Conservation (phyloP, 2,888 invertebrate genomes). For the Phortica magna region DNA sequence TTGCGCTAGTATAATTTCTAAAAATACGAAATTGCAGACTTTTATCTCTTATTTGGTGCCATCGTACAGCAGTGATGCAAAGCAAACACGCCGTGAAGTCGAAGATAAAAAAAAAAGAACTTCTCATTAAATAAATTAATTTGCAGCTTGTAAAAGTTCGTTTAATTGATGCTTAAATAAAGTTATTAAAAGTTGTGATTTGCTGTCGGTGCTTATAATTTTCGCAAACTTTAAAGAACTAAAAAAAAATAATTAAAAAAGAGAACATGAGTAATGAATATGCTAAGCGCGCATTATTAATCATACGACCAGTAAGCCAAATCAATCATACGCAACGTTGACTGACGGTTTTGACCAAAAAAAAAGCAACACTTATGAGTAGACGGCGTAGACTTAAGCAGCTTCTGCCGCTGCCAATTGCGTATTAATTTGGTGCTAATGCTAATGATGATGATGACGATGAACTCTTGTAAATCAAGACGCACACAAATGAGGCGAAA, state of each 20-base stretch:
- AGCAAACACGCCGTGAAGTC: not conserved
- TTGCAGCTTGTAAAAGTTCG: not conserved
- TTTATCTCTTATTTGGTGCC: not conserved
- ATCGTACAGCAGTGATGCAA: not conserved
- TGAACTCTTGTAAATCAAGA: constrained; percentile 59
- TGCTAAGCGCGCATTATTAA: constrained; percentile 37
- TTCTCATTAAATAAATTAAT: not conserved
- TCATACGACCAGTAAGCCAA: constrained; percentile 20
- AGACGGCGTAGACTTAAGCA: not conserved
- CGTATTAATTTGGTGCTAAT: not conserved
- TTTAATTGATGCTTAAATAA: constrained; percentile 12
- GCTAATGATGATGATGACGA: not conserved
- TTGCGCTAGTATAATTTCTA: constrained; percentile 20
- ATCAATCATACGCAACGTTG: constrained; percentile 62
- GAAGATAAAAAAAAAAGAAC: not conserved
- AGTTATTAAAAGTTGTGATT: constrained; percentile 13
- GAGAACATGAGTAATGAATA: constrained; percentile 46
- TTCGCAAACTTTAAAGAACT: not conserved
- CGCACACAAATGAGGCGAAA: constrained; percentile 61
- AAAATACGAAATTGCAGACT: constrained; percentile 18
- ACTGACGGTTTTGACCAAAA: not conserved
- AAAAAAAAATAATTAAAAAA: not conserved
- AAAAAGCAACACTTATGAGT: not conserved
- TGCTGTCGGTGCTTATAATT: not conserved
- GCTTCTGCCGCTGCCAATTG: constrained; percentile 36